Evolutionary conservation across 2,797 vertebrate genomes (phyloP).

Genomic region (Macroramphosus scolopax): DNA sequence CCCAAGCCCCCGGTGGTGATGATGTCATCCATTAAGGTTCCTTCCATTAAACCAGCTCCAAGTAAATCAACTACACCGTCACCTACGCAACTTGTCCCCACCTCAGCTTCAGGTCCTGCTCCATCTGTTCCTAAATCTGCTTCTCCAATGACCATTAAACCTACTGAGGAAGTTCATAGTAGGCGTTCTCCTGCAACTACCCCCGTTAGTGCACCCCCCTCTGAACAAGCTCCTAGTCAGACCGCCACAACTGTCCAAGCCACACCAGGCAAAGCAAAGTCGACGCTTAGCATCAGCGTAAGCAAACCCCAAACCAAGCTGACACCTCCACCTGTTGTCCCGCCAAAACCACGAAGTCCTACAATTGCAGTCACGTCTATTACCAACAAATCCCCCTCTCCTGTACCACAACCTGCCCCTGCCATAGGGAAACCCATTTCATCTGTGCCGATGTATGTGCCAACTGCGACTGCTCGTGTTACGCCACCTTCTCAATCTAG

Average conservation of each 20-base stretch:
- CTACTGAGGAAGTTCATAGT: constrained; percentile 15
- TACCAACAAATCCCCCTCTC: constrained; percentile 57
- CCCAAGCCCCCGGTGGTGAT: constrained; percentile 67
- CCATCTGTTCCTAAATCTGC: constrained; percentile 30
- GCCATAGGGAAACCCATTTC: constrained; percentile 81
- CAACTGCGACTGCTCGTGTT: constrained; percentile 48
- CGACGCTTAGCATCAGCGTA: constrained; percentile 74
- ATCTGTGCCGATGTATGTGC: constrained; percentile 77
- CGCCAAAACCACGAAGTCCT: constrained; percentile 79
- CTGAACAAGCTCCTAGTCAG: constrained; percentile 48
- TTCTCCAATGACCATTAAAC: constrained; percentile 33
- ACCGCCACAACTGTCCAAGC: constrained; percentile 56
- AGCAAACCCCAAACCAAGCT: constrained; percentile 69
- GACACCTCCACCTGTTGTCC: constrained; percentile 64
- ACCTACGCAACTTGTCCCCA: constrained; percentile 33
- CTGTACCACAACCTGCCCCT: constrained; percentile 52
- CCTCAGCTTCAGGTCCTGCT: constrained; percentile 34
- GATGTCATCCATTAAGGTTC: constrained; percentile 78
- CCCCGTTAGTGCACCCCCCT: constrained; percentile 8
- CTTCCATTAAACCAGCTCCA: constrained; percentile 68
- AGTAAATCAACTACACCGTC: constrained; percentile 59
- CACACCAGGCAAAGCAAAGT: constrained; percentile 70
- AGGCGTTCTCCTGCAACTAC: constrained; percentile 10
- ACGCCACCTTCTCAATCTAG: constrained; percentile 50
- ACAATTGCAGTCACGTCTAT: constrained; percentile 39